Evolutionary conservation across 2,113 vertebrate species (phyloP).

Genomic region (Mobula hypostoma): DNA sequence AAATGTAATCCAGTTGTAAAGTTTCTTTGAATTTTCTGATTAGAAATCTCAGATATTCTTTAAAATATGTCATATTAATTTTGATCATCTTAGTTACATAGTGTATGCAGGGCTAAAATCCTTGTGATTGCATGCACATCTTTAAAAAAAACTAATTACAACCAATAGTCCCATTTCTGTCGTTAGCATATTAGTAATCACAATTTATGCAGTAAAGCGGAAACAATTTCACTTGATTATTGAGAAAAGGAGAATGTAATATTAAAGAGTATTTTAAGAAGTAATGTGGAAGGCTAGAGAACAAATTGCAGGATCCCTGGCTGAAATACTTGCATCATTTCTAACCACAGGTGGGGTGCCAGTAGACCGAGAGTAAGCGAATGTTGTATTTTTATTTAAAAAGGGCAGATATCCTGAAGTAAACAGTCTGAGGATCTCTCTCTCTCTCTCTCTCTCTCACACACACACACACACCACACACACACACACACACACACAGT

Average conservation of each 20-base stretch:
- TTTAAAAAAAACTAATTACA: constrained; percentile 11
- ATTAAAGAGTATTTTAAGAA: neutral
- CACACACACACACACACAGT: no score
- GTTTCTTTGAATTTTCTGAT: neutral
- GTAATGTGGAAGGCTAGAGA: neutral
- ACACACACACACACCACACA: no score
- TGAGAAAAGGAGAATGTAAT: neutral
- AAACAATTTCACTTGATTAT: neutral
- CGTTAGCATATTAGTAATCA: no score
- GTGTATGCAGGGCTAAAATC: neutral
- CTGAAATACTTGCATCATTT: no score
- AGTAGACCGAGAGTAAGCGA: no score
- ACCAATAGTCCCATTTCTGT: neutral
- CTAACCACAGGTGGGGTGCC: no score
- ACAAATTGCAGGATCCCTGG: no score
- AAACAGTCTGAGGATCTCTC: no score
- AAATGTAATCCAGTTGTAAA: neutral
- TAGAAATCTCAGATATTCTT: neutral
- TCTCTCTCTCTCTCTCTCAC: no score
- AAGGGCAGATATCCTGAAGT: no score
- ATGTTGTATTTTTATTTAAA: no score
- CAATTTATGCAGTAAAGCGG: neutral
- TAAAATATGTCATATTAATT: neutral
- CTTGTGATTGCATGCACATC: neutral
- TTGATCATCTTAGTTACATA: neutral